Percentiles rank a stretch among this genome's conserved stretches.
Conservation (phyloP, 2,888 invertebrate genomes). For the Drosophila picticornis region DNA sequence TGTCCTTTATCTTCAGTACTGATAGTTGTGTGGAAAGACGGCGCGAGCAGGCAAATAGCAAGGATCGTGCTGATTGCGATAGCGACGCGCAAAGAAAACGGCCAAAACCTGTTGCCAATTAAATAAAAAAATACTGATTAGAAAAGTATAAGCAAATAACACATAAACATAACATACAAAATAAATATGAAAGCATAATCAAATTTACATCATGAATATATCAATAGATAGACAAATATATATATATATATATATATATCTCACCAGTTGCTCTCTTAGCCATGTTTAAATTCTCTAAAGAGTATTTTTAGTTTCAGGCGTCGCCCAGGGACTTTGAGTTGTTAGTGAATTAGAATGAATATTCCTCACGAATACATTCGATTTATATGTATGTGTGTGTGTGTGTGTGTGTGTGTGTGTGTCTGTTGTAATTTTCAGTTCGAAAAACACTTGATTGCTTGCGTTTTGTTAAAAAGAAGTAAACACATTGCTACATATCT, state of each 20-base stretch:
- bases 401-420: slow-evolving; percentile 19
- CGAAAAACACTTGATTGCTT: slow-evolving; percentile 73
- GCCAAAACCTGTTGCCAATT: slow-evolving; percentile 90
- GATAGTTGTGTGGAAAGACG: slow-evolving; percentile 88
- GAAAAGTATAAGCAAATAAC: background rate
- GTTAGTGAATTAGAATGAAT: slow-evolving; percentile 20
- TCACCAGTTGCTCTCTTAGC: slow-evolving; percentile 59
- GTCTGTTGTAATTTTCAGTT: slow-evolving; percentile 44
- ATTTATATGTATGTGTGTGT: background rate
- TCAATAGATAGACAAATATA: background rate
- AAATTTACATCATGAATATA: slow-evolving; percentile 14
- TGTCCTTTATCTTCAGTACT: slow-evolving; percentile 68
- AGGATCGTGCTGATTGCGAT: slow-evolving; percentile 92
- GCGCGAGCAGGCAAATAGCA: slow-evolving; percentile 90
- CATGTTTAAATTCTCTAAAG: slow-evolving; percentile 35
- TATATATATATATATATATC: slow-evolving; percentile 31
- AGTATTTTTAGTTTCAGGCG: slow-evolving; percentile 13
- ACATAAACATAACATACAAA: background rate
- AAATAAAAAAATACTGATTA: background rate
- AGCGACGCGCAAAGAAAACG: slow-evolving; percentile 91
- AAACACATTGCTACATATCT: slow-evolving; percentile 63
- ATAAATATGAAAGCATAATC: background rate
- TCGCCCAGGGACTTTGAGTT: slow-evolving; percentile 18
- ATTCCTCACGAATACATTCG: background rate
- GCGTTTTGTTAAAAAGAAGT: slow-evolving; percentile 56